Base-by-base conservation (phyloP, 2,113 vertebrate genomes). In the Pollachius pollachius region DNA sequence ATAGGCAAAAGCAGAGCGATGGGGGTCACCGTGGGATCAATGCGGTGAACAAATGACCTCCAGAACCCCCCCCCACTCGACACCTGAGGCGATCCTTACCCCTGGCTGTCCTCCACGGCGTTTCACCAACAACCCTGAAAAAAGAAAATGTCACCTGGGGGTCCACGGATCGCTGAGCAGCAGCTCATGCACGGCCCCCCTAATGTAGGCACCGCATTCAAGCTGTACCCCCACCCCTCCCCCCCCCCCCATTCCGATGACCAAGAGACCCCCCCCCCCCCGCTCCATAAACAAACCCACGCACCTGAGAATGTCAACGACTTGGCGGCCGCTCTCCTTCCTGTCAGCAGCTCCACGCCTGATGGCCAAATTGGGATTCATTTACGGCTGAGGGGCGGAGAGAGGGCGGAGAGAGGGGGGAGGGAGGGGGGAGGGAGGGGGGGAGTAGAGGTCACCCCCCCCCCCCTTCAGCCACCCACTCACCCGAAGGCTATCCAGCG, bases 341-440 rank as follows among this genome's bases (percentile, higher is more conserved):
- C 59, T 72, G 75, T 60, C 68, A 77, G 74, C 25, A 66, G 78
- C 79, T 70, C 9, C 17, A 65, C 58, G 76, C 82, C 83, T 81
- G 83, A 90, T 83, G 77, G 81, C 82, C 87, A 91, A 87, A 89
- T 84, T 89, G 88, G 86, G 82, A 86, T 87, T 92, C 84, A 91
- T 91, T 88, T 78, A 58, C 21, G 79, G 69, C n/a, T n/a, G n/a
- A n/a, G n/a, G n/a, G n/a, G n/a, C n/a, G n/a, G n/a, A n/a, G n/a
- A n/a, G n/a, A n/a, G n/a, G n/a, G n/a, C n/a, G n/a, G n/a, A n/a
- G n/a, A 75, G 81, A 85, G 84, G 73, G 68, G 52, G 52, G 70
- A 21, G 25, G 68, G 67, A 70, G 30, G 70, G 57, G 58, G 73
- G 79, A 77, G 75, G 85, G 79, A 76, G 75, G 84, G 80, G 68